Conservation (phyloP, 2,113 vertebrate species). For the Epinephelus cyanopodus region DNA sequence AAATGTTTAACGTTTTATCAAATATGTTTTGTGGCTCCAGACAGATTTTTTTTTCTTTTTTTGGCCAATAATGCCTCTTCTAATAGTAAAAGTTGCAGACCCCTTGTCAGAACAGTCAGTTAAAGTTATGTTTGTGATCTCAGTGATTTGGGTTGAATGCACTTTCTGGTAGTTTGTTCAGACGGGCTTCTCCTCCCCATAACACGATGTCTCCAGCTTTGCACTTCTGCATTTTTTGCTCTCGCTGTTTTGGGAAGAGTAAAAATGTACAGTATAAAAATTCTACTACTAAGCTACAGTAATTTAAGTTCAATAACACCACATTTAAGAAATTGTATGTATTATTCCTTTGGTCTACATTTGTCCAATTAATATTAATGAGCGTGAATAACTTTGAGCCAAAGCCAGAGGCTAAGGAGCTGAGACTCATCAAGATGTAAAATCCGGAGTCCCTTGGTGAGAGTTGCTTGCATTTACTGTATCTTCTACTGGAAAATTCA, state of each 20-base stretch:
- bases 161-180: not conserved
- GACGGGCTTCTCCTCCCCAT: not conserved
- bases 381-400: conserved; percentile 48
- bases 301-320: conserved; percentile 21
- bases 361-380: conserved; percentile 73
- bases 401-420: conserved; percentile 54
- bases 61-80: too few species aligned
- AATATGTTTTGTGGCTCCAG: too few species aligned
- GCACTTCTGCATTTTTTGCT: not conserved
- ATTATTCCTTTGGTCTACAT: conserved; percentile 62
- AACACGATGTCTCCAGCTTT: not conserved
- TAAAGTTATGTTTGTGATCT: too few species aligned
- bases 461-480: conserved; percentile 53
- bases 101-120: not conserved
- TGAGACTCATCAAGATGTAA: conserved; percentile 61
- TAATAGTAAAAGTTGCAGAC: too few species aligned
- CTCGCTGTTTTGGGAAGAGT: not conserved
- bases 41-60: too few species aligned
- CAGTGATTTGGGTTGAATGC: not conserved
- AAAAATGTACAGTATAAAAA: conserved; percentile 5
- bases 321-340: conserved; percentile 33
- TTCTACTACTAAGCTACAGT: conserved; percentile 11
- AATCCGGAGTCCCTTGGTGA: conserved; percentile 40
- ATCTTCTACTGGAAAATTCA: conserved; percentile 42
- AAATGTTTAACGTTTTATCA: too few species aligned